A percentile compares a stretch with the other conserved stretches of the same genome.
phyloP scores from a whole-genome alignment of 1,140 invertebrate species.

The Leptestheria dahalacensis region DNA sequence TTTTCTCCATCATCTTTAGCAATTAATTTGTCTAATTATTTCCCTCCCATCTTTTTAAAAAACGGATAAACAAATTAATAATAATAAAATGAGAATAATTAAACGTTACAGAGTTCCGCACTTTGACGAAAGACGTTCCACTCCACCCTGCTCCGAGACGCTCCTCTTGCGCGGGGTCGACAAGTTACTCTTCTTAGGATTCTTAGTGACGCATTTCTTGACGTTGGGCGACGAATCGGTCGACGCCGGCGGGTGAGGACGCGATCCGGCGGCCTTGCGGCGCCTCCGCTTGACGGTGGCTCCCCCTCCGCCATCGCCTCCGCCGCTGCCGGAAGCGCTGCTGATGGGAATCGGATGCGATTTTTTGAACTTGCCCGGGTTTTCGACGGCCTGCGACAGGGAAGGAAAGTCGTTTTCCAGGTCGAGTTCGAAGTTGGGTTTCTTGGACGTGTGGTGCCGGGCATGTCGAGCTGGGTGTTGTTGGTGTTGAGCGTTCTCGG shows the following conservation, averaged over 20 bases:
- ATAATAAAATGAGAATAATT: too few species aligned
- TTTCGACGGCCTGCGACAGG: slow-evolving; percentile 17
- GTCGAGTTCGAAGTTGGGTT: slow-evolving; percentile 20
- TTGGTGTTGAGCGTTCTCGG: neutral
- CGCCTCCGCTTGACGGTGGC: neutral
- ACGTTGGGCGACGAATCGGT: neutral
- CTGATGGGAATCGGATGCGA: neutral
- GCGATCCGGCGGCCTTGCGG: neutral
- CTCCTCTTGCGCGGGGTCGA: neutral
- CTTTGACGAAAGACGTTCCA: neutral
- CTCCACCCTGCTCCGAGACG: neutral
- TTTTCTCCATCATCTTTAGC: too few species aligned
- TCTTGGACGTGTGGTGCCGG: neutral
- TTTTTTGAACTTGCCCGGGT: neutral
- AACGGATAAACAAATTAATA: too few species aligned
- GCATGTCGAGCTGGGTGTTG: neutral
- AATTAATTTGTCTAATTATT: too few species aligned
- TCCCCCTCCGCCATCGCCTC: neutral
- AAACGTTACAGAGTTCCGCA: too few species aligned
- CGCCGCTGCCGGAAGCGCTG: too few species aligned
- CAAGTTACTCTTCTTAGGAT: neutral
- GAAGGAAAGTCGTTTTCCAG: slow-evolving; percentile 23
- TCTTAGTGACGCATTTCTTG: neutral
- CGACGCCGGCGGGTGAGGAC: neutral
- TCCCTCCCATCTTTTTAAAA: too few species aligned